phyloP scores from a whole-genome alignment of 2,888 invertebrate species.

The Tetranychus piercei region DNA sequence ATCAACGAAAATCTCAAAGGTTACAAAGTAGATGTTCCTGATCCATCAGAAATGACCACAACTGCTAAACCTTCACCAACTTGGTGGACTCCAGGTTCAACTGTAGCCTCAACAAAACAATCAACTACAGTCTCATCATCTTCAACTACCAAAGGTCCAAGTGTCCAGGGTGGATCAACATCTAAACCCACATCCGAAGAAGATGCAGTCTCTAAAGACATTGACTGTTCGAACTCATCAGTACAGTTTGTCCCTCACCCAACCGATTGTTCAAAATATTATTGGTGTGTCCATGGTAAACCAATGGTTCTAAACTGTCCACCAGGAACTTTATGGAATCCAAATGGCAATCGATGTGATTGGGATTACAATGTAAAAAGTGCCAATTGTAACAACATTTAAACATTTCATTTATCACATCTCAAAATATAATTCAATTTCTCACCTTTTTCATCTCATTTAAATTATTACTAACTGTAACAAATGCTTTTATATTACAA shows the following conservation, averaged over 20 bases:
- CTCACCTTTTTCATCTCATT: too few relatives aligned
- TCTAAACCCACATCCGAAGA: neutral
- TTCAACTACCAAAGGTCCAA: neutral
- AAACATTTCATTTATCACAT: neutral
- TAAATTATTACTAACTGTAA: too few relatives aligned
- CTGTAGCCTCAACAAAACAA: neutral
- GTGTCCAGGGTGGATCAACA: neutral
- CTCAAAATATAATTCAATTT: too few relatives aligned
- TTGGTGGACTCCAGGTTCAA: conserved; percentile 6
- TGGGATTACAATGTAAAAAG: conserved; percentile 38
- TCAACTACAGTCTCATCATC: conserved; percentile 10
- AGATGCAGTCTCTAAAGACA: neutral
- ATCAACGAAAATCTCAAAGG: conserved; percentile 38
- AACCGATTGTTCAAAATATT: conserved; percentile 43
- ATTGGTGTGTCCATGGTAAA: conserved; percentile 62
- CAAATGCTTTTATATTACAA: too few relatives aligned
- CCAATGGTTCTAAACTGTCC: conserved; percentile 53
- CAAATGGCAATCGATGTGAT: conserved; percentile 52
- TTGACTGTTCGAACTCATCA: neutral
- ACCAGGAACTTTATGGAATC: conserved; percentile 54
- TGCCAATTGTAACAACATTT: neutral
- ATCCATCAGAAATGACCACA: conserved; percentile 33
- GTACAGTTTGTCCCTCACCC: conserved; percentile 13
- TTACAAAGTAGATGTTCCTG: conserved; percentile 42
- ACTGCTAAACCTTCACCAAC: neutral